Evolutionary conservation across 2,888 invertebrate genomes (phyloP).

Genomic region (Oscheius sp.): DNA sequence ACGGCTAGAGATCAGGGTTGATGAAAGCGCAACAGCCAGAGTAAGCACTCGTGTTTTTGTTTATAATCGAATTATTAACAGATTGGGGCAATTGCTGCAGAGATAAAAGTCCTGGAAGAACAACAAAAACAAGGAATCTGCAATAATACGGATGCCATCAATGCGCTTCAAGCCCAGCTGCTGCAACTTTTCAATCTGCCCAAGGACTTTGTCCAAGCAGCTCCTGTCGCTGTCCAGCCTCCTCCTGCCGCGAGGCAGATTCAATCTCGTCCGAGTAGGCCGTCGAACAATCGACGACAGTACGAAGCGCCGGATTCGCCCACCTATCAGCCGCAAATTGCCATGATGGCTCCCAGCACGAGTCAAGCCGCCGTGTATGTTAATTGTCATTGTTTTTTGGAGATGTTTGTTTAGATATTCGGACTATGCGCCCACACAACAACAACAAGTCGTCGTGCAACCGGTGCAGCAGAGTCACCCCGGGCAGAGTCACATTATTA

Average conservation of each 20-base stretch:
- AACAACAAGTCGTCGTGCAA: no score
- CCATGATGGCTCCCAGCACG: neutral
- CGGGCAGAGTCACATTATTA: neutral
- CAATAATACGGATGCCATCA: neutral
- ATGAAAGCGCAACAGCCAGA: neutral
- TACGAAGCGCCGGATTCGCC: neutral
- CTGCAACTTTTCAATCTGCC: constrained; percentile 5
- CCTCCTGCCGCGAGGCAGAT: constrained; percentile 4
- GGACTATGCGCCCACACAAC: no score
- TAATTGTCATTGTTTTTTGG: no score
- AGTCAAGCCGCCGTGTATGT: neutral
- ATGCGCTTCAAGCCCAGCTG: neutral
- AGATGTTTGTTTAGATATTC: no score
- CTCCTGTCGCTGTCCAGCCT: neutral
- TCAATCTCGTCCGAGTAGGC: neutral
- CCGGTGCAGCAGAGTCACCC: neutral
- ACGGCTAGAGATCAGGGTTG: neutral
- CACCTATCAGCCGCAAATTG: constrained; percentile 4
- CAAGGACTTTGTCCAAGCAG: neutral
- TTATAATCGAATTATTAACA: neutral
- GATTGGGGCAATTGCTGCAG: neutral
- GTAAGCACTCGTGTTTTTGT: no score
- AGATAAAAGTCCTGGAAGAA: neutral
- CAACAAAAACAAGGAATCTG: neutral
- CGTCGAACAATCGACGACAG: neutral